Conservation (phyloP, 2,797 vertebrate species). For the Onychomys leucogaster region DNA sequence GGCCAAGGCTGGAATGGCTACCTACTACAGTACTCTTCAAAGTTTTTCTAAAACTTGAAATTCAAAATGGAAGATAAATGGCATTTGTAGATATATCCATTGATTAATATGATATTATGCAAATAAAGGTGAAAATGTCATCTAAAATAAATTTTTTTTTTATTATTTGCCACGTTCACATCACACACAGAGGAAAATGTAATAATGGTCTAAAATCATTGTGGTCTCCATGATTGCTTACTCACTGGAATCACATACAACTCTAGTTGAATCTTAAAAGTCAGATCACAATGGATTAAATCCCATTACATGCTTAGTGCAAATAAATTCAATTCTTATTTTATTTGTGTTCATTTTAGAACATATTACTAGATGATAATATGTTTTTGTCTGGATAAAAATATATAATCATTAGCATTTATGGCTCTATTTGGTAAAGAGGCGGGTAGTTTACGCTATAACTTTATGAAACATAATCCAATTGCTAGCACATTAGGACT, state of each 20-base stretch:
- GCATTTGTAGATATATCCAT: neutral
- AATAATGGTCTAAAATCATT: neutral
- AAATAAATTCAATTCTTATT: conserved; percentile 71
- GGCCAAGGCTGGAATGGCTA: too few species aligned
- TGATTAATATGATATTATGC: neutral
- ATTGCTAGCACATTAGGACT: conserved; percentile 81
- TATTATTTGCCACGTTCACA: neutral
- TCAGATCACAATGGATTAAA: neutral
- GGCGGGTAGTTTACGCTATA: conserved; percentile 67
- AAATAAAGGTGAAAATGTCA: conserved; percentile 11
- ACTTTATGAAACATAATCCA: conserved; percentile 81
- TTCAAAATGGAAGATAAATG: neutral
- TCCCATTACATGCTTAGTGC: conserved; percentile 44
- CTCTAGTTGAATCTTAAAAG: conserved; percentile 20
- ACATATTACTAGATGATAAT: conserved; percentile 50
- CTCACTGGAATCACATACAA: conserved; percentile 46
- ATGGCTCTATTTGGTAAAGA: conserved; percentile 74
- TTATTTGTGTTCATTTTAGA: conserved; percentile 34
- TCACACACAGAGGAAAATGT: conserved; percentile 3
- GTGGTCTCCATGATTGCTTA: neutral
- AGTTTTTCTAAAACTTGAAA: neutral
- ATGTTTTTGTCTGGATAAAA: conserved; percentile 73
- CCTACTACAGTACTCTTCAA: too few species aligned
- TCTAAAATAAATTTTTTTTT: neutral
- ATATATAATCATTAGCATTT: conserved; percentile 76